Evolutionary conservation across 2,797 vertebrate species (phyloP).

Genomic region (Poeciliopsis turneri): DNA sequence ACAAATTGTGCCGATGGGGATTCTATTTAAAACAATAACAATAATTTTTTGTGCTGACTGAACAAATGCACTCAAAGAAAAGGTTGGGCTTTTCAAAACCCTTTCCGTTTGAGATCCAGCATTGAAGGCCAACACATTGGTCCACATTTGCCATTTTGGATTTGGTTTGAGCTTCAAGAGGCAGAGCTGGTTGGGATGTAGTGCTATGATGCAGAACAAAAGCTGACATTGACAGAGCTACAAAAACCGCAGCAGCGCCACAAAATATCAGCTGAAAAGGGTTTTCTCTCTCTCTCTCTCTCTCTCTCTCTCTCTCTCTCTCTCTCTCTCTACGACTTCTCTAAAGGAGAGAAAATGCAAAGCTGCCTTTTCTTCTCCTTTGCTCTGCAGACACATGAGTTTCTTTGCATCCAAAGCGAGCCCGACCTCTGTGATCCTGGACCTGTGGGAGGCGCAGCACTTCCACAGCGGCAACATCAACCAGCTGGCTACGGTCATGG

Average conservation of each 20-base stretch:
- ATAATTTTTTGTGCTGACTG: not conserved
- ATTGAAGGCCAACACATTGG: not conserved
- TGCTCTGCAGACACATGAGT: slow-evolving; percentile 90
- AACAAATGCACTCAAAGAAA: not conserved
- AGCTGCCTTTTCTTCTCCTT: slow-evolving; percentile 18
- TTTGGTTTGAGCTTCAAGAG: slow-evolving; percentile 50
- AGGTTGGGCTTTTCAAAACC: not conserved
- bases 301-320: not conserved
- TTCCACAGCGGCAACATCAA: slow-evolving; percentile 98
- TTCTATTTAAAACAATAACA: not conserved
- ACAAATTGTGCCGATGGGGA: not conserved
- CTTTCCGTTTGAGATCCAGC: not conserved
- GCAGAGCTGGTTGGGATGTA: slow-evolving; percentile 34
- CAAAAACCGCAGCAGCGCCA: slow-evolving; percentile 38
- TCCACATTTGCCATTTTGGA: slow-evolving; percentile 31
- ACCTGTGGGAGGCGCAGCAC: slow-evolving; percentile 97
- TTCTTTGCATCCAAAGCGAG: slow-evolving; percentile 97
- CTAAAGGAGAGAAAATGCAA: slow-evolving; percentile 37
- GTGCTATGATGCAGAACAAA: slow-evolving; percentile 55
- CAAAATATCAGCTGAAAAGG: slow-evolving; percentile 54
- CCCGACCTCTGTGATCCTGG: slow-evolving; percentile 97
- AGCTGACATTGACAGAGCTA: slow-evolving; percentile 61
- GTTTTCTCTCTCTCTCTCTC: slow-evolving; percentile 15
- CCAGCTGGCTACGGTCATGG: slow-evolving; percentile 94
- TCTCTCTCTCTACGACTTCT: slow-evolving; percentile 8